phyloP scores from a whole-genome alignment of 2,888 invertebrate species.

The Drosophila longiperda region DNA sequence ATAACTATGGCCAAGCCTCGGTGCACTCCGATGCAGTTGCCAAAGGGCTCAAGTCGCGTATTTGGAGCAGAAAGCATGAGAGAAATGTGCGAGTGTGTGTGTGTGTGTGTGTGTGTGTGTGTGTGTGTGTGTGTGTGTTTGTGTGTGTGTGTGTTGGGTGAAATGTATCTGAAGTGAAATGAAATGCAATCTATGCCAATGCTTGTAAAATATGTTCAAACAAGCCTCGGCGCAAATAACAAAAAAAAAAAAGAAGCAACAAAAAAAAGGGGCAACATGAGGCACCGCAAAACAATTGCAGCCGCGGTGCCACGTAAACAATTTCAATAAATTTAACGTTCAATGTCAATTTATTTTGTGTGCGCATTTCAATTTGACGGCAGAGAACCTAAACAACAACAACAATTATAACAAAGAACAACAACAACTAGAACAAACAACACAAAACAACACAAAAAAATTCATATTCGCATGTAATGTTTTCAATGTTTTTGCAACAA shows the following conservation, averaged over 20 bases:
- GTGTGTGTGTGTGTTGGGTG: conserved; percentile 15
- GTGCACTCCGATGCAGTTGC: conserved; percentile 74
- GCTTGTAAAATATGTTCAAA: conserved; percentile 37
- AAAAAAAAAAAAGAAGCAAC: not conserved
- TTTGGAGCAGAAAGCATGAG: conserved; percentile 71
- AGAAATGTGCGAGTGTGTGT: conserved; percentile 14
- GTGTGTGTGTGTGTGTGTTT: not conserved
- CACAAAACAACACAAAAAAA: conserved; percentile 4
- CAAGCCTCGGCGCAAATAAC: conserved; percentile 33
- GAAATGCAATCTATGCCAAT: conserved; percentile 33
- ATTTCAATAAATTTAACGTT: conserved; percentile 76
- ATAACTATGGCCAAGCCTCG: conserved; percentile 58
- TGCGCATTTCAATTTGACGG: conserved; percentile 73
- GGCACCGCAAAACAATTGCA: conserved; percentile 51
- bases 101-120: no score
- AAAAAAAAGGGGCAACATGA: conserved; percentile 16
- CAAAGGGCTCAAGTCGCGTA: conserved; percentile 65
- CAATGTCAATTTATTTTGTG: conserved; percentile 75
- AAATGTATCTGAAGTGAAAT: conserved; percentile 18
- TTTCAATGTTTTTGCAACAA: conserved; percentile 64
- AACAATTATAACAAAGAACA: conserved; percentile 24
- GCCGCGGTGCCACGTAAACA: conserved; percentile 68
- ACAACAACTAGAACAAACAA: conserved; percentile 20
- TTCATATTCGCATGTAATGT: conserved; percentile 50
- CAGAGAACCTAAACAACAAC: conserved; percentile 16